Evolutionary conservation across 2,113 vertebrate genomes (phyloP).

Genomic region (Hassar affinis): DNA sequence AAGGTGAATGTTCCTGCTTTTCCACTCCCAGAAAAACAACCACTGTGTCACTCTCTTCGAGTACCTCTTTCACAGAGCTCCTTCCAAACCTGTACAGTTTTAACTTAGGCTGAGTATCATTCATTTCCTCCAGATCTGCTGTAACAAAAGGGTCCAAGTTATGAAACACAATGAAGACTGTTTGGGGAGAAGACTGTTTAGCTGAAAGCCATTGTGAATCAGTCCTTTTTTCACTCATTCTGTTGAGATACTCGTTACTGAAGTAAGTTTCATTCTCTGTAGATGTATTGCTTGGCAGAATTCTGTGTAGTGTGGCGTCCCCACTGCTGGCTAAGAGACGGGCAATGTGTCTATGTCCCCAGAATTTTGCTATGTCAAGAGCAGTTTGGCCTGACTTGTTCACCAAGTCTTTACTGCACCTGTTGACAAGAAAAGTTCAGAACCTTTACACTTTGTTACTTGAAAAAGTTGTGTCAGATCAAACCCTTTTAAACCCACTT

Average conservation of each 20-base stretch:
- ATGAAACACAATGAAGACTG: slow-evolving; percentile 86
- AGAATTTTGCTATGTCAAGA: slow-evolving; percentile 87
- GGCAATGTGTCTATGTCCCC: slow-evolving; percentile 86
- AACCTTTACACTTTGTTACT: not conserved
- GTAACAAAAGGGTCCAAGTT: slow-evolving; percentile 81
- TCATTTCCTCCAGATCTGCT: slow-evolving; percentile 52
- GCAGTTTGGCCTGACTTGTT: slow-evolving; percentile 89
- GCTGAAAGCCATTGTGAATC: slow-evolving; percentile 78
- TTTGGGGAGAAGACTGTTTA: slow-evolving; percentile 71
- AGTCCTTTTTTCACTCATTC: slow-evolving; percentile 81
- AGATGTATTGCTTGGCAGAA: slow-evolving; percentile 57
- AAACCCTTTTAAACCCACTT: not conserved
- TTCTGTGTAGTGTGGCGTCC: slow-evolving; percentile 50
- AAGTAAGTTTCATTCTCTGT: slow-evolving; percentile 82
- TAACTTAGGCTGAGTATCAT: slow-evolving; percentile 61
- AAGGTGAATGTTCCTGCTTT: slow-evolving; percentile 54
- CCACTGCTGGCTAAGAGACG: slow-evolving; percentile 71
- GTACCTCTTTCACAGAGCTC: slow-evolving; percentile 71
- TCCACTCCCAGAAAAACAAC: slow-evolving; percentile 90
- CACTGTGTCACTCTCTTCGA: slow-evolving; percentile 67
- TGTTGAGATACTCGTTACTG: slow-evolving; percentile 80
- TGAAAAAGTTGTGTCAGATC: not conserved
- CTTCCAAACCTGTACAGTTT: slow-evolving; percentile 76
- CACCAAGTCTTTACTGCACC: slow-evolving; percentile 77
- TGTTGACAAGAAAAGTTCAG: slow-evolving; percentile 51